phyloP scores from a whole-genome alignment of 2,797 vertebrate genomes.

The Fringilla coelebs region DNA sequence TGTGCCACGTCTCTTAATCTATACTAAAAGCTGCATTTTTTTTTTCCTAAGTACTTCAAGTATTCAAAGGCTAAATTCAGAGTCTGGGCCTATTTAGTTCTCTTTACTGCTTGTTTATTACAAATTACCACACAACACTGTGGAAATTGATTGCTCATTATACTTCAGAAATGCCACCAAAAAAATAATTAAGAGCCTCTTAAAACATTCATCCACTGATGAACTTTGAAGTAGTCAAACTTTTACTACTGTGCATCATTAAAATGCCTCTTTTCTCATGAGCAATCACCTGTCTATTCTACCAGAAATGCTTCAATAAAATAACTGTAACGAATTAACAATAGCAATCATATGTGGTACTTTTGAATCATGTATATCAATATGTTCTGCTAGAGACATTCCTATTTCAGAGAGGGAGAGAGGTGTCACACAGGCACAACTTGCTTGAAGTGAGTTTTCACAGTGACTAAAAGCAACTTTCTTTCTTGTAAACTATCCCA shows the following conservation, averaged over 20 bases:
- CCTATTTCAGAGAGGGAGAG: neutral
- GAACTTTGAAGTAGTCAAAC: neutral
- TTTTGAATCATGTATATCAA: neutral
- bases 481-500: neutral
- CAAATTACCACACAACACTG: neutral
- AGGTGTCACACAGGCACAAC: neutral
- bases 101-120: neutral
- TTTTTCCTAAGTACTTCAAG: neutral
- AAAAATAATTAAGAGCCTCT: neutral
- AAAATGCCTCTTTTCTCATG: neutral
- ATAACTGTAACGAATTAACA: neutral
- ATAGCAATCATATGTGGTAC: neutral
- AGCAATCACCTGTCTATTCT: neutral
- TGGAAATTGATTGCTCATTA: conserved; percentile 1
- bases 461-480: neutral
- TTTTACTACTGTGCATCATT: neutral
- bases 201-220: neutral
- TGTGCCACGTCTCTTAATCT: neutral
- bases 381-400: neutral
- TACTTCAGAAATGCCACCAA: neutral
- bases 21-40: neutral
- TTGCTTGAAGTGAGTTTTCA: neutral
- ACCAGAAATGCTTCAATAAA: neutral
- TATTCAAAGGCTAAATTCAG: neutral
- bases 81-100: neutral